Base-by-base conservation (phyloP, 2,888 invertebrate genomes). In the Drosophila flavopinicola region DNA sequence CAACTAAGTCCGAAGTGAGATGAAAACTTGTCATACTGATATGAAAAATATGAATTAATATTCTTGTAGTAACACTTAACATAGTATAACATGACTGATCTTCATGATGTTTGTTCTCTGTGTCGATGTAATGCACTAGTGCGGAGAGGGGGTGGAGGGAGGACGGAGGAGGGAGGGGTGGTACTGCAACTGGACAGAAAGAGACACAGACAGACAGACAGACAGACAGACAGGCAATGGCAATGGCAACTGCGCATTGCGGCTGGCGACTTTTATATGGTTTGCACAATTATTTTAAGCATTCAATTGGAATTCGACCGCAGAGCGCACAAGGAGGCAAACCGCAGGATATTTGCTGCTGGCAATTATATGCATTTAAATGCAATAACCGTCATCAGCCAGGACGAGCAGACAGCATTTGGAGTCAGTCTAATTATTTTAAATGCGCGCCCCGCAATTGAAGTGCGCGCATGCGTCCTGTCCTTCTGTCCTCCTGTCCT, bases 241-340 rank as follows among this genome's bases (percentile, higher is more conserved):
- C 66, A 73, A 58, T 57, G 67, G 85, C 78, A 86, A 78, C 87
- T 86, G 87, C 78, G 78, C 85, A 78, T 78, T 78, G 78, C 78
- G 78, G 78, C 79, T 72, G 77, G 52, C 73, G 73, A 76, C 77
- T 80, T 76, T 75, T 53, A 61, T 48, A 61, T 35, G 67, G 60
- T 70, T 66, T 69, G 66, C 64, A 61, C 79, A 85, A 88, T 85
- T 87, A 87, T 78, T 76, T 66, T 78, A 85, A 76, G 75, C 85
- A 88, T 88, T 88, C 88, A 82, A 85, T 88, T 85, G 77, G 64
- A 73, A 87, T 86, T 87, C 60, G 54, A 87, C 84, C 86, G 80
- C 86, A 85, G 71, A 66, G 48, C 35, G 52, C 52, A 57, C 20
- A 32, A 42, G 38, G 47, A 37, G 35, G 45, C 52, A 58, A 20